Conservation (phyloP, 2,797 vertebrate species). For the Platyrinchus mystaceus region DNA sequence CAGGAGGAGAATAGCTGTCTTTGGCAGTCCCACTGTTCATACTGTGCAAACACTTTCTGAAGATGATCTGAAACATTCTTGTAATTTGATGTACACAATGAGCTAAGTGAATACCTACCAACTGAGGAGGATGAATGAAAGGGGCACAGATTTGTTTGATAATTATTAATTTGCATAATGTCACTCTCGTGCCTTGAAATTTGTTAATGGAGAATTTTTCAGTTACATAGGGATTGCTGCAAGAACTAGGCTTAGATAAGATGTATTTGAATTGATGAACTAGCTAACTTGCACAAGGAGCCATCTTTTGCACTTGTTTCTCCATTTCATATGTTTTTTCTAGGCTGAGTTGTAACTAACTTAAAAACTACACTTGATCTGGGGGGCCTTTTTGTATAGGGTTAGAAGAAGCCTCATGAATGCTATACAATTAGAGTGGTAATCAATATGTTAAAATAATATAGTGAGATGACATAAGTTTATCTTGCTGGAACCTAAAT, state of each 20-base stretch:
- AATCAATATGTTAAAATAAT: background rate
- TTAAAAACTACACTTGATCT: background rate
- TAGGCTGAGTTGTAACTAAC: background rate
- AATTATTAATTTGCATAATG: conserved; percentile 67
- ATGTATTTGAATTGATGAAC: conserved; percentile 42
- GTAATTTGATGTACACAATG: conserved; percentile 6
- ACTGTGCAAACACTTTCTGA: background rate
- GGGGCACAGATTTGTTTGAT: conserved; percentile 59
- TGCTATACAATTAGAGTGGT: background rate
- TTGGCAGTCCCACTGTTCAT: background rate
- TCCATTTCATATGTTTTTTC: background rate
- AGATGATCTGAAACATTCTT: background rate
- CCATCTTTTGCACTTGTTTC: conserved; percentile 53
- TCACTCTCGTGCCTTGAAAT: conserved; percentile 52
- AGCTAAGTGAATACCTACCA: conserved; percentile 18
- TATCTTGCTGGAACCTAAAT: background rate
- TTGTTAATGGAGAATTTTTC: conserved; percentile 63
- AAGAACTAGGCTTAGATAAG: conserved; percentile 49
- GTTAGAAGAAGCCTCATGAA: background rate
- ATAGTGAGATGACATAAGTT: background rate
- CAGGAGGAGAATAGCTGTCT: background rate
- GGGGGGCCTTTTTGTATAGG: background rate
- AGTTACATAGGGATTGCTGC: conserved; percentile 51
- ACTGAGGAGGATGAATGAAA: conserved; percentile 48
- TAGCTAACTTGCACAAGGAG: background rate